These are phyloP conservation scores for Sisyra terminalis DNA, from an alignment of 2,888 invertebrate genomes.

Conservation along the genomic window DNA sequence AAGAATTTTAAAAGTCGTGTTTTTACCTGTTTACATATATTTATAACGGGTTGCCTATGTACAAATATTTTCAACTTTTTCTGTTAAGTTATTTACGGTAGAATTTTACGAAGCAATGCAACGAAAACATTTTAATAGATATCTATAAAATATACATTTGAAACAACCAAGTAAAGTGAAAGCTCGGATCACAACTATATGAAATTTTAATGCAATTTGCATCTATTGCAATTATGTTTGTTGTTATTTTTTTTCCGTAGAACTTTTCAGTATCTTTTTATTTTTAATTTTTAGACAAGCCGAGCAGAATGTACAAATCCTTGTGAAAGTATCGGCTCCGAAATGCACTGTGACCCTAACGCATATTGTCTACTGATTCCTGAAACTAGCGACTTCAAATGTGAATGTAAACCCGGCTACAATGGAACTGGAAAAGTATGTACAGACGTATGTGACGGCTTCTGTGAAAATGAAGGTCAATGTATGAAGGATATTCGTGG, in stretches of 20 bases:
- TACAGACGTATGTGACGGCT: slow-evolving; percentile 66
- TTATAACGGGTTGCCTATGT: no score
- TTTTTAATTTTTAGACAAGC: slow-evolving; percentile 41
- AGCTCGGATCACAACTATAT: no score
- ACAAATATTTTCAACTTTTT: no score
- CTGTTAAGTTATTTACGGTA: no score
- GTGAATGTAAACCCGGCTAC: slow-evolving; percentile 87
- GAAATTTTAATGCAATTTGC: background rate
- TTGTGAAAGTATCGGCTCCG: slow-evolving; percentile 66
- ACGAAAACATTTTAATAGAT: no score
- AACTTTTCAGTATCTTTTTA: background rate
- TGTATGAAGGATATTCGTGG: slow-evolving; percentile 74
- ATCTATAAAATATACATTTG: no score
- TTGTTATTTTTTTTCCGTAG: background rate
- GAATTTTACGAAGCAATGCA: no score
- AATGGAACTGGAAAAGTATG: slow-evolving; percentile 75
- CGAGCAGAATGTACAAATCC: slow-evolving; percentile 79
- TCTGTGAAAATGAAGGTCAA: slow-evolving; percentile 78
- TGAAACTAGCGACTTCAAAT: slow-evolving; percentile 72
- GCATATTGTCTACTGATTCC: slow-evolving; percentile 73
- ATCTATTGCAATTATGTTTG: background rate
- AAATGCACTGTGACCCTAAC: slow-evolving; percentile 74
- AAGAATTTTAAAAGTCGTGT: no score
- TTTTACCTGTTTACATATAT: no score
- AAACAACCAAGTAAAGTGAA: no score